Conservation (phyloP, 2,113 vertebrate genomes). For the Prochilodus magdalenae region DNA sequence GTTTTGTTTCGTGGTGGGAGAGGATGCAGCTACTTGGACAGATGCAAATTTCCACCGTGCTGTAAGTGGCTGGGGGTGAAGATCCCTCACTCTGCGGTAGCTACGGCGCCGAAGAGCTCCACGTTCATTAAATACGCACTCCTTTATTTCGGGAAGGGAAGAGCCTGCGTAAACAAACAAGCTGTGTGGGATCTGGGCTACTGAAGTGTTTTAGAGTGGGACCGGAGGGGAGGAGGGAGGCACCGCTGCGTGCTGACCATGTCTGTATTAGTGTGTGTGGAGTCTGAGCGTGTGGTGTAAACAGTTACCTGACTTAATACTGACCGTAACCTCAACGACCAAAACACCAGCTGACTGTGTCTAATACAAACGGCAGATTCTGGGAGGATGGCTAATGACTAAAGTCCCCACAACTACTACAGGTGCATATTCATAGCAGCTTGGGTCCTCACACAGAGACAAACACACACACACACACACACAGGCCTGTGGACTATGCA, state of each 20-base stretch:
- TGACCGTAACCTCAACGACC: neutral
- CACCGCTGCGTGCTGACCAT: neutral
- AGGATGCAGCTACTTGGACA: neutral
- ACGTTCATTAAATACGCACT: conserved; percentile 41
- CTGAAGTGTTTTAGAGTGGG: neutral
- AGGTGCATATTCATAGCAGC: too few species aligned
- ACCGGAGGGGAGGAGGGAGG: neutral
- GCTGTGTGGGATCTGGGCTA: conserved; percentile 15
- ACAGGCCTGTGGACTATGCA: conserved; percentile 1
- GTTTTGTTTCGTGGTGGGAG: neutral
- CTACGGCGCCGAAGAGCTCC: neutral
- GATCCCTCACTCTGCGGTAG: neutral
- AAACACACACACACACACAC: neutral
- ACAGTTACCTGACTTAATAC: neutral
- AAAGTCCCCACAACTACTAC: too few species aligned
- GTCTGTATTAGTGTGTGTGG: neutral
- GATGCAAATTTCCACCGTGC: neutral
- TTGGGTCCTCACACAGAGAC: neutral
- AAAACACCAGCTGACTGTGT: too few species aligned
- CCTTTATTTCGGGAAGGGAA: conserved; percentile 33
- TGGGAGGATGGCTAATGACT: too few species aligned
- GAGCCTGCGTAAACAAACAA: conserved; percentile 39
- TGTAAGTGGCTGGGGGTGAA: neutral
- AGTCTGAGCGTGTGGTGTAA: neutral
- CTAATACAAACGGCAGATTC: too few species aligned